Base-by-base conservation (phyloP, 2,113 vertebrate species). In the Perognathus longimembris region DNA sequence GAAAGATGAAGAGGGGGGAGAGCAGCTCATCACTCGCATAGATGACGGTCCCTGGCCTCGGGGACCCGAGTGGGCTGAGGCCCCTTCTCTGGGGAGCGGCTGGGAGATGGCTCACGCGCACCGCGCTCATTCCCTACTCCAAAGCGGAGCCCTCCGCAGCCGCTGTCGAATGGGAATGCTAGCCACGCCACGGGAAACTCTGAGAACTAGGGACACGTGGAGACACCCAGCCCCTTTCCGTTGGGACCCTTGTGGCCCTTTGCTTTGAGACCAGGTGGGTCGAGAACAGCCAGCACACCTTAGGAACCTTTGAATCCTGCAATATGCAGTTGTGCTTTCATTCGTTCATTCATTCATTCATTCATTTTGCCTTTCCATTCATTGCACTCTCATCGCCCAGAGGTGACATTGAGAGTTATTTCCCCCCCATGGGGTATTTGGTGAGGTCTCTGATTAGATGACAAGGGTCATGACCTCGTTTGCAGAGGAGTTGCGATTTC, bases 181-280 rank as follows among this genome's bases (percentile, higher is more conserved):
- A 85, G 67, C 92, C 96, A 54, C 88, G 79, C 83, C 73, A 18
- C 36, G 14, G 64, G 94, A 95, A 70, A 54, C 90, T 86, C 40
- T 77, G 66, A 64, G 77, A 86, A 63, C 50, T 90, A 91, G 30
- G 75, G 67, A 57, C 90, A 91, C 96, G 95, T 96, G 38, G 90
- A 97, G 90, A 88, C 92, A 96, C 95, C 96, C 95, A 96, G 86
- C 96, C 45, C 91, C 95, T 91, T 97, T 97, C 85, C 93, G 59
- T 93, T 81, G 50, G 97, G 96, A 96, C 94, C 93, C 96, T 94
- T 89, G 80, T 4, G 14, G 9, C 45, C 45, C 12, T 45, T 8
- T 45, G 32, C 2, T 79, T 92, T 89, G 80, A 69, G 66, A 36
- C 24, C 42, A 88, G 28, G 34, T 42, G 6, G 7, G 1, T 4